These are phyloP conservation scores for Danio aesculapii DNA, from an alignment of 2,797 vertebrate species.

Conservation along the genomic window DNA sequence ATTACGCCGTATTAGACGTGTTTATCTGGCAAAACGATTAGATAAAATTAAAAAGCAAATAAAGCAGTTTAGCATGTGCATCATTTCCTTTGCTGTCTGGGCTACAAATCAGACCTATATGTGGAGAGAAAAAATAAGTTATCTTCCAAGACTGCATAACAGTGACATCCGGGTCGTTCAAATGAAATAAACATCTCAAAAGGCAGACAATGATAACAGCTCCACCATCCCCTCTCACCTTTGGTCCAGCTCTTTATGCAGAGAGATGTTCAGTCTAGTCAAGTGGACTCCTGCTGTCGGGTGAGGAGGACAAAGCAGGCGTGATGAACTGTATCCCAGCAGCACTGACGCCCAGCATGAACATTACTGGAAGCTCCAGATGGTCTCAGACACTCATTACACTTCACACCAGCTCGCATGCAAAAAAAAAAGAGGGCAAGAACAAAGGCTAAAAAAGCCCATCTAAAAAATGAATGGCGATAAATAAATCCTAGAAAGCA, in stretches of 20 bases:
- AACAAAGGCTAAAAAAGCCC: conserved; percentile 22
- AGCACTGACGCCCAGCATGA: not conserved
- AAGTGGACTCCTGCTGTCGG: conserved; percentile 28
- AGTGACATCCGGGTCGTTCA: not conserved
- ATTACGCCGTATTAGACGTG: too few species aligned
- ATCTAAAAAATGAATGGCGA: not conserved
- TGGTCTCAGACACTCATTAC: conserved; percentile 7
- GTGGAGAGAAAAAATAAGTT: not conserved
- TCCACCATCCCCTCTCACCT: conserved; percentile 34
- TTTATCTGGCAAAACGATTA: too few species aligned
- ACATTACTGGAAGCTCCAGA: conserved; percentile 18
- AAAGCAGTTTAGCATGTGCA: not conserved
- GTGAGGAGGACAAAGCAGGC: conserved; percentile 41
- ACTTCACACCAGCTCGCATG: not conserved
- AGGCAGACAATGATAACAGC: not conserved
- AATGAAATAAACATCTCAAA: not conserved
- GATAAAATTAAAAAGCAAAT: too few species aligned
- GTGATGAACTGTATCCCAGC: conserved; percentile 32
- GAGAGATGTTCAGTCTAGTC: not conserved
- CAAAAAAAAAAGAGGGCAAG: conserved; percentile 48
- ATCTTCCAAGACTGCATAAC: not conserved
- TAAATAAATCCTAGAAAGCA: not conserved
- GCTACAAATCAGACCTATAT: not conserved
- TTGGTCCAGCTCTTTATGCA: conserved; percentile 17
- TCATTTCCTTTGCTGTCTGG: not conserved